phyloP scores from a whole-genome alignment of 2,797 vertebrate species.

The Melanogrammus aeglefinus region DNA sequence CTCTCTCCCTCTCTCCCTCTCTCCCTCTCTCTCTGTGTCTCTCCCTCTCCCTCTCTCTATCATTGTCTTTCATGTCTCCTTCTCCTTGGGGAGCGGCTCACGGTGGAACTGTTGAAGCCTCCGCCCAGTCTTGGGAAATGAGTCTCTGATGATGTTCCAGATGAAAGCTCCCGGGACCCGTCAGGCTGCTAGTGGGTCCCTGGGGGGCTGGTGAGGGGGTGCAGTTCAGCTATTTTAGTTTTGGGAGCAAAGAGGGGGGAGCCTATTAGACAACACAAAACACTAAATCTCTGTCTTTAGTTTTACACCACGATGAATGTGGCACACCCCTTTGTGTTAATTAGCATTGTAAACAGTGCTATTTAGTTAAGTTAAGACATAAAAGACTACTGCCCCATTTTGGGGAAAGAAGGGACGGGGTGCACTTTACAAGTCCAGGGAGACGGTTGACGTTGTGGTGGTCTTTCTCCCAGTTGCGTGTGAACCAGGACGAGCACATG shows the following conservation, averaged over 20 bases:
- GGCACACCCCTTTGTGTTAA: neutral
- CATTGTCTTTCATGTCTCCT: neutral
- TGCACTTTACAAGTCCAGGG: neutral
- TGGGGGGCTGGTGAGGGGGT: neutral
- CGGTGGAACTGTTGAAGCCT: neutral
- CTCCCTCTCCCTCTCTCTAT: neutral
- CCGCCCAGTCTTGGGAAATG: neutral
- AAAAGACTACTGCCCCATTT: neutral
- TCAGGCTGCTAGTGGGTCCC: neutral
- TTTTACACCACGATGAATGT: neutral
- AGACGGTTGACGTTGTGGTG: neutral
- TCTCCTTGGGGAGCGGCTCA: neutral
- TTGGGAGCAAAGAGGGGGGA: neutral
- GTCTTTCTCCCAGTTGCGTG: constrained; percentile 74
- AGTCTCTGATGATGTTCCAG: neutral
- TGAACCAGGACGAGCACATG: constrained; percentile 94
- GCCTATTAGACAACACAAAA: neutral
- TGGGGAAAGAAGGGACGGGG: neutral
- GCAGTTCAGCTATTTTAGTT: neutral
- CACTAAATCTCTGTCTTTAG: neutral
- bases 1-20: too few species aligned
- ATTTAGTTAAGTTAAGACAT: neutral
- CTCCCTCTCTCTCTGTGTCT: too few species aligned
- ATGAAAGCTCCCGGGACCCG: neutral
- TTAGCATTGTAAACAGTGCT: too few species aligned